phyloP scores from a whole-genome alignment of 2,113 vertebrate species.

The Sinocyclocheilus anshuiensis region DNA sequence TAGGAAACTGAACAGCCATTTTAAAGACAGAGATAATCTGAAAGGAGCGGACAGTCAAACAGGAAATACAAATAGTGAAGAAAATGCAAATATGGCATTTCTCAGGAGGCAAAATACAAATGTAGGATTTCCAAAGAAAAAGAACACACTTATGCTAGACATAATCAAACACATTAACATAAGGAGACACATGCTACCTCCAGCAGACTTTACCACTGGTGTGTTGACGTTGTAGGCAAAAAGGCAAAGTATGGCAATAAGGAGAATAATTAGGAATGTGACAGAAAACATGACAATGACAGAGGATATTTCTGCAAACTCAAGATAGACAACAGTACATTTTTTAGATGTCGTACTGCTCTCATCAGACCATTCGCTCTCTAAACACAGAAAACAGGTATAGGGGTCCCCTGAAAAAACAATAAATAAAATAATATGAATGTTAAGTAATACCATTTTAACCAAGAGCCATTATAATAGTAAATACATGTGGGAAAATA shows the following conservation, averaged over 20 bases:
- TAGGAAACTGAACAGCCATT: conserved; percentile 76
- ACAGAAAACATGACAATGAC: conserved; percentile 63
- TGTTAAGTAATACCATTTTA: background rate
- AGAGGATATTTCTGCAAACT: conserved; percentile 68
- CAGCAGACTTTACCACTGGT: conserved; percentile 84
- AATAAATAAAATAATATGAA: background rate
- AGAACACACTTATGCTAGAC: conserved; percentile 74
- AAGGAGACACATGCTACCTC: conserved; percentile 81
- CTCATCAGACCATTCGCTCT: conserved; percentile 75
- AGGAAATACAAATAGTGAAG: conserved; percentile 79
- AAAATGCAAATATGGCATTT: conserved; percentile 58
- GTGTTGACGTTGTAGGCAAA: conserved; percentile 77
- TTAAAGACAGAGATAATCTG: conserved; percentile 87
- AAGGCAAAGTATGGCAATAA: conserved; percentile 64
- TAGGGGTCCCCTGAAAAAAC: conserved; percentile 67
- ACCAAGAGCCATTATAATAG: background rate
- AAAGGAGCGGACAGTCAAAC: conserved; percentile 81
- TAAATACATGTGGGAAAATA: background rate
- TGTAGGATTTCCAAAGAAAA: conserved; percentile 78
- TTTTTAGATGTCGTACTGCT: conserved; percentile 75
- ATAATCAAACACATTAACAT: conserved; percentile 79
- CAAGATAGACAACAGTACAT: conserved; percentile 72
- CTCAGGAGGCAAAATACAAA: conserved; percentile 61
- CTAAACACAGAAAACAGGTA: conserved; percentile 73
- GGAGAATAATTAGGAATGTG: conserved; percentile 63